Evolutionary conservation across 1,140 invertebrate species (phyloP), one percentile per base, ranked within the genome.

Genomic region (Drosophila lini): DNA sequence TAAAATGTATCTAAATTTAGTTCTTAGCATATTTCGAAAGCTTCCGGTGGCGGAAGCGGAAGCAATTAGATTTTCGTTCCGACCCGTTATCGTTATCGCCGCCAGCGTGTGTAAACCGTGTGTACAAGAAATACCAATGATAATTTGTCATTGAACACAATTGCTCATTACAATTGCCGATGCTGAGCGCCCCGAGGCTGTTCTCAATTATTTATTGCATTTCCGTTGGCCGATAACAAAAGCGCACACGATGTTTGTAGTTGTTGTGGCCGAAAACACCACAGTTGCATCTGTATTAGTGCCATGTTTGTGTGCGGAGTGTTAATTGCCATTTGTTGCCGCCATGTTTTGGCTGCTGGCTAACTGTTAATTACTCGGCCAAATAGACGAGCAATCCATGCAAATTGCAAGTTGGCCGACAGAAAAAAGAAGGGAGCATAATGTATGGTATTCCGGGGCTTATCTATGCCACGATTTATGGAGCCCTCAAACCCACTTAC

Each of bases 171-270:
- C 71, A 64, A 61, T 63, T 58, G 36, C 47, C 64, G 60, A 71
- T 55, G 58, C 16, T 38, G 52, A 38, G 52, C 52, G 13, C 34
- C 52, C 52, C 57, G 44, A 53, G 60, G 61, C 48, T 63, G 53
- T 48, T 63, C 58, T 59, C 59, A 65, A 88, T 77, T 80, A 86
- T 82, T 86, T 76, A 86, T 82, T 86, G 83, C 82, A 82, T 80
- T 88, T 86, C 76, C 83, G 76, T 61, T 78, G 11, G 28, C 41
- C 68, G 80, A 81, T 82, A 82, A 85, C 62, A 55, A 44, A 34
- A 55, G 13, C 52, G 25, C 76, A 41, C 59, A 70, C 57, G 40
- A 19, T 48, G n/a, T 53, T 5, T 25, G 68, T 50, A 16, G 48
- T 32, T 48, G 42, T 38, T 52, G 42, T 64, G 44, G 16, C 57